Conservation (phyloP, 2,113 vertebrate species). For the Dasyprocta punctata region DNA sequence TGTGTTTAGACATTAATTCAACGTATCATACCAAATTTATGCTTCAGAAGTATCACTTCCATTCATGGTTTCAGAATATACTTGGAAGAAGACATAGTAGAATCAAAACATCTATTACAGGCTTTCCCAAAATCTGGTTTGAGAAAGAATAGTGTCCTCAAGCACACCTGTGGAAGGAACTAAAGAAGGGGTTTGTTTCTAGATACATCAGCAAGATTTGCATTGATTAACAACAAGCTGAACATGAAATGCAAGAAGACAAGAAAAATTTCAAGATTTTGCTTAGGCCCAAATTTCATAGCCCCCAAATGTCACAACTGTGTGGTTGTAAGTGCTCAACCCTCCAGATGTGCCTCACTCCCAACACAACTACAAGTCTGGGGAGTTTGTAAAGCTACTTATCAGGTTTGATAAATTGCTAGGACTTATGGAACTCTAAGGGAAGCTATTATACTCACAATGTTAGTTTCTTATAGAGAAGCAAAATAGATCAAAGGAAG, state of each 20-base stretch:
- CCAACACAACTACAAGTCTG: background rate
- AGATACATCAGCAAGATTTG: background rate
- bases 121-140: background rate
- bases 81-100: background rate
- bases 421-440: background rate
- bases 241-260: background rate
- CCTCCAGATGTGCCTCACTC: background rate
- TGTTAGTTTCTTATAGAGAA: background rate
- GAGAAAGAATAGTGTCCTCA: background rate
- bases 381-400: background rate
- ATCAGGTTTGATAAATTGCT: background rate
- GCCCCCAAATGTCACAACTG: background rate
- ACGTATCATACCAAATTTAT: background rate
- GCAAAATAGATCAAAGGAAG: background rate
- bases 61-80: background rate
- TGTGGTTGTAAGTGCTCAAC: background rate
- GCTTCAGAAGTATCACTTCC: conserved; percentile 26
- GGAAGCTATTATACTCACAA: background rate
- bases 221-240: background rate
- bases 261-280: background rate
- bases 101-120: background rate
- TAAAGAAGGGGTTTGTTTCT: background rate
- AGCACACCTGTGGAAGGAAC: background rate
- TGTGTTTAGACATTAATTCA: conserved; percentile 24
- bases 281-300: background rate